Evolutionary conservation across 1,140 invertebrate species (phyloP).

Genomic region (Drosophila ananassae): DNA sequence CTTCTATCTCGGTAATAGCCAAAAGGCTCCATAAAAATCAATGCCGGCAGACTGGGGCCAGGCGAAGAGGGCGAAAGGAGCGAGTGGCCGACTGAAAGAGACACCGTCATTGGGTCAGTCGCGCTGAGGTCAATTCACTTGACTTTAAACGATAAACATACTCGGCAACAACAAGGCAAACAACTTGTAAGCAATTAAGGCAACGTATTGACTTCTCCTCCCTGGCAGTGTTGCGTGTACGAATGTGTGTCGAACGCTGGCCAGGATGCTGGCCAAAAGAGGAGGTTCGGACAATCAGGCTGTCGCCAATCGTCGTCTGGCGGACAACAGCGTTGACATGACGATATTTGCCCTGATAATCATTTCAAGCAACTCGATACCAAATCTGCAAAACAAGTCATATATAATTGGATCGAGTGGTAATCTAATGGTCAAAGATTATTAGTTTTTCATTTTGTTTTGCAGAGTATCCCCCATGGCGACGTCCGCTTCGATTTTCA

Average conservation of each 20-base stretch:
- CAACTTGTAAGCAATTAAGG: conserved; percentile 80
- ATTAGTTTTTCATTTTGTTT: background rate
- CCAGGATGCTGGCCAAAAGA: conserved; percentile 11
- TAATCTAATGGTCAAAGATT: background rate
- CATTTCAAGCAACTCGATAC: conserved; percentile 24
- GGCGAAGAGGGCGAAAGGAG: background rate
- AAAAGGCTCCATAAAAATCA: conserved; percentile 66
- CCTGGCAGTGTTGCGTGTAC: conserved; percentile 31
- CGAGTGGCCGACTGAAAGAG: background rate
- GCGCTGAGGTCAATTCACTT: conserved; percentile 57
- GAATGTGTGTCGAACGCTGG: conserved; percentile 16
- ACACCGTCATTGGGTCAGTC: conserved; percentile 44
- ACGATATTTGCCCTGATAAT: conserved; percentile 42
- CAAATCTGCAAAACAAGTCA: background rate
- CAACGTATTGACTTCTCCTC: conserved; percentile 68
- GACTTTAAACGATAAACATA: conserved; percentile 78
- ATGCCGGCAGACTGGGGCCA: conserved; percentile 74
- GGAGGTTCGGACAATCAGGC: conserved; percentile 24
- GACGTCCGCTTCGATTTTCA: conserved; percentile 12
- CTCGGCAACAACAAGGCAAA: conserved; percentile 55
- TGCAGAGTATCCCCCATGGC: conserved; percentile 31
- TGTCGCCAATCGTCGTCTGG: conserved; percentile 33
- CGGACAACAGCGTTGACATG: conserved; percentile 51
- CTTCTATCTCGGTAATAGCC: conserved; percentile 34
- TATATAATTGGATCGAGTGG: conserved; percentile 8